These are phyloP conservation scores for Danio choprae DNA, from an alignment of 2,797 vertebrate species.

Conservation along the genomic window DNA sequence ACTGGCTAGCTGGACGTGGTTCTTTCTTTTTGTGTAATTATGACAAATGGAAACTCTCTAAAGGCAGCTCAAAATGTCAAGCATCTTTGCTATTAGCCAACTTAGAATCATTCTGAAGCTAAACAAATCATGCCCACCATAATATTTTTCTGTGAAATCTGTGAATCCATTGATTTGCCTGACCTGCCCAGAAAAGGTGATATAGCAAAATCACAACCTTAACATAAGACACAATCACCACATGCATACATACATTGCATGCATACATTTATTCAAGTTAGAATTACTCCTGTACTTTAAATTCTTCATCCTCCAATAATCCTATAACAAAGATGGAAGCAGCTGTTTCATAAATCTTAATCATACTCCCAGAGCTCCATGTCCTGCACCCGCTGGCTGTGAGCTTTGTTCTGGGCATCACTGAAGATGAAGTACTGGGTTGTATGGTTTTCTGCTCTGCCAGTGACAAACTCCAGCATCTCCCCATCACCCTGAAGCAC, in stretches of 20 bases:
- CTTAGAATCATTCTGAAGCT: no score
- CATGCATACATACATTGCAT: no score
- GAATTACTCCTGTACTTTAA: background rate
- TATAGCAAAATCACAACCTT: no score
- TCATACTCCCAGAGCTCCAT: conserved; percentile 51
- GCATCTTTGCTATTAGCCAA: background rate
- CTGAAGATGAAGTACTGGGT: conserved; percentile 53
- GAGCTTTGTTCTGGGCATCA: conserved; percentile 43
- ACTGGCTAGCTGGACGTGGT: no score
- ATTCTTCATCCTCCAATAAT: background rate
- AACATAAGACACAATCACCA: background rate
- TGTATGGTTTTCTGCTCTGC: conserved; percentile 34
- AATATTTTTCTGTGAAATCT: no score
- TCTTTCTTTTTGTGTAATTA: no score
- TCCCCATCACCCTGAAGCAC: conserved; percentile 59
- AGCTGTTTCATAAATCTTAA: background rate
- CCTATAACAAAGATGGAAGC: background rate
- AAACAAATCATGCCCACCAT: no score
- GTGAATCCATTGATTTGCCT: no score
- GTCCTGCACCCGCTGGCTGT: conserved; percentile 47
- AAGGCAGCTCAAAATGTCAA: background rate
- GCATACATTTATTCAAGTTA: background rate
- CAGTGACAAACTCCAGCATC: conserved; percentile 56
- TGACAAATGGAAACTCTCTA: background rate
- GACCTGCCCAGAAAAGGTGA: no score